Percentiles rank a stretch among this genome's conserved stretches.
phyloP scores from a whole-genome alignment of 2,797 vertebrate species.

The Nannoperca australis region DNA sequence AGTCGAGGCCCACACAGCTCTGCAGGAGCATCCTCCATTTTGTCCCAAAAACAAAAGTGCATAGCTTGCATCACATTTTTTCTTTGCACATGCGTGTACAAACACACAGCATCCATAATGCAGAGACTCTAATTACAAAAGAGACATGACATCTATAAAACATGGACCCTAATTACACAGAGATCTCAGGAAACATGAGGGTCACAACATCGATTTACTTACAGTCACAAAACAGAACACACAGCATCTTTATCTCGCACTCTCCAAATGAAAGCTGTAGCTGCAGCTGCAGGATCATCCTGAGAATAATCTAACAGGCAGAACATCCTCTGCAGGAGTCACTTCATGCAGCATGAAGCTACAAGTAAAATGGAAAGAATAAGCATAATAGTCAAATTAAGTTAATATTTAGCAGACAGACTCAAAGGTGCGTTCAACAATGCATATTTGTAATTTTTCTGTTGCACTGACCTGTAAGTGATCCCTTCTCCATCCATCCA shows the following conservation, averaged over 20 bases:
- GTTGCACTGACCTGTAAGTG: neutral
- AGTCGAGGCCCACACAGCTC: conserved; percentile 19
- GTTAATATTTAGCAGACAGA: neutral
- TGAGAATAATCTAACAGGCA: conserved; percentile 18
- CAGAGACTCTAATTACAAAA: conserved; percentile 52
- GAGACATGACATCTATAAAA: conserved; percentile 58
- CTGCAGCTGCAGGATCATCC: neutral
- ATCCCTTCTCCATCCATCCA: neutral
- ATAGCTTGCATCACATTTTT: neutral
- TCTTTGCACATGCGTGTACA: neutral
- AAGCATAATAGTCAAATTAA: neutral
- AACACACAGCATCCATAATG: conserved; percentile 56
- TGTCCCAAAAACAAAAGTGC: conserved; percentile 52
- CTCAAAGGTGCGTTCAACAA: neutral
- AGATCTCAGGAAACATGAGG: conserved; percentile 18
- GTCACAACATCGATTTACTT: conserved; percentile 32
- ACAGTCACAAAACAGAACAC: conserved; percentile 2
- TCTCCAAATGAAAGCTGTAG: neutral
- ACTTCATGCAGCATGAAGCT: conserved; percentile 12
- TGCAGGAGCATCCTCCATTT: conserved; percentile 44
- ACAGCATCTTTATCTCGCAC: neutral
- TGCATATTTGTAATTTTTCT: conserved; percentile 9
- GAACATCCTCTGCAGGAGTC: conserved; percentile 5
- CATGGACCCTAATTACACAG: conserved; percentile 57
- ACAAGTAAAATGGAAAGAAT: neutral